Evolutionary conservation across 2,797 vertebrate species (phyloP), one percentile per base, ranked within the genome.

Genomic region (Mallotus villosus): DNA sequence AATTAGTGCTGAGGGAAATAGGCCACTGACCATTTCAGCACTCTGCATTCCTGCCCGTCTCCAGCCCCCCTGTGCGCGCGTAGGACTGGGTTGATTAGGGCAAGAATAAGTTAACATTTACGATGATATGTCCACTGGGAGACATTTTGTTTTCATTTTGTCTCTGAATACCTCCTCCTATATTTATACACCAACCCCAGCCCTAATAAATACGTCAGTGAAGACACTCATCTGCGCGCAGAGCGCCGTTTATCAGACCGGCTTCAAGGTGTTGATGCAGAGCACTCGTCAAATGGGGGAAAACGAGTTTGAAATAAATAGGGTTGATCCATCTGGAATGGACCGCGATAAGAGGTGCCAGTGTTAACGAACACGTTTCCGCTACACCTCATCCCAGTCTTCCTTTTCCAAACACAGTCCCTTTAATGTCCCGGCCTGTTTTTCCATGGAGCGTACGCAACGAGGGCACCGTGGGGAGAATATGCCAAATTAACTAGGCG

Each of bases 341-440:
- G 92, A 89, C 89, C 89, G 92, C 93, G 95, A 96, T 96, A 95
- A 95, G 95, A 95, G 94, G 94, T 94, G 94, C 94, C 94, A 89
- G 94, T 93, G 95, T 95, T 95, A 96, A 94, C 93, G 93, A 92
- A 88, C 96, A 95, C 94, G 93, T 94, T 97, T 97, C 96, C 95
- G 95, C 92, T 95, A 92, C 92, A 93, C 93, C 94, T 95, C 95
- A 89, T 91, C 95, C 92, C 93, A 92, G 92, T 93, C 93, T 96
- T 96, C 96, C 96, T 93, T 97, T 97, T 94, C 94, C 92, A 96
- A 97, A 96, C 96, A 97, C 86, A 89, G 91, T 92, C 92, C 91
- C 93, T 96, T 96, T 96, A 94, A 97, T 95, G 95, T 95, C 91
- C 92, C 90, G 89, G 91, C 93, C 92, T 94, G 93, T 95, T 96